Evolutionary conservation across 2,888 invertebrate genomes (phyloP).

Genomic region (Pimpla rufipes): DNA sequence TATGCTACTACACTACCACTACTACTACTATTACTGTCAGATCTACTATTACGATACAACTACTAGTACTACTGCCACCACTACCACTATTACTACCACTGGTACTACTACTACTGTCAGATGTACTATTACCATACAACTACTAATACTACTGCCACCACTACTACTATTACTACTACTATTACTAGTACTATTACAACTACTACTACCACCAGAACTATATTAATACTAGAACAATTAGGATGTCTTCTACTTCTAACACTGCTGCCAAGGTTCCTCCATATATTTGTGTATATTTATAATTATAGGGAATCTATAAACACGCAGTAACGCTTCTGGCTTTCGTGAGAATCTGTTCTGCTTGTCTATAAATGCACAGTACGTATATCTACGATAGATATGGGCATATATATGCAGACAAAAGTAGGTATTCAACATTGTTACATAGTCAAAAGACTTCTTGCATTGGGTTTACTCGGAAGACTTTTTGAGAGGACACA

Average conservation of each 20-base stretch:
- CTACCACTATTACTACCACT: not conserved
- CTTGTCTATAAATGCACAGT: not conserved
- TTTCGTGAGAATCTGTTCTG: constrained; percentile 25
- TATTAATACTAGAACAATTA: not conserved
- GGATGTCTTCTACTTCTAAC: not conserved
- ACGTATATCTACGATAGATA: not conserved
- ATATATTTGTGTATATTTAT: not conserved
- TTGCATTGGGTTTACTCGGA: not conserved
- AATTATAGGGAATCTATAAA: constrained; percentile 10
- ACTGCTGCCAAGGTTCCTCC: not conserved
- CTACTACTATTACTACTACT: not conserved
- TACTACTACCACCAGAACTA: not conserved
- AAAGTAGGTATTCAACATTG: not conserved
- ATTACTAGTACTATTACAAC: not conserved
- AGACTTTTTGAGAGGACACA: no score
- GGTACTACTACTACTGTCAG: not conserved
- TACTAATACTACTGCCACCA: no score
- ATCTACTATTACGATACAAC: constrained; percentile 9
- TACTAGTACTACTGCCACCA: not conserved
- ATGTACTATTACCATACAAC: no score
- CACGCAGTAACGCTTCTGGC: constrained; percentile 24
- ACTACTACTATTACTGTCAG: not conserved
- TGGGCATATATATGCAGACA: not conserved
- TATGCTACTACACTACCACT: not conserved
- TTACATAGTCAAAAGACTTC: not conserved